Conservation (phyloP, 2,113 vertebrate genomes). For the Tragulus kanchil region DNA sequence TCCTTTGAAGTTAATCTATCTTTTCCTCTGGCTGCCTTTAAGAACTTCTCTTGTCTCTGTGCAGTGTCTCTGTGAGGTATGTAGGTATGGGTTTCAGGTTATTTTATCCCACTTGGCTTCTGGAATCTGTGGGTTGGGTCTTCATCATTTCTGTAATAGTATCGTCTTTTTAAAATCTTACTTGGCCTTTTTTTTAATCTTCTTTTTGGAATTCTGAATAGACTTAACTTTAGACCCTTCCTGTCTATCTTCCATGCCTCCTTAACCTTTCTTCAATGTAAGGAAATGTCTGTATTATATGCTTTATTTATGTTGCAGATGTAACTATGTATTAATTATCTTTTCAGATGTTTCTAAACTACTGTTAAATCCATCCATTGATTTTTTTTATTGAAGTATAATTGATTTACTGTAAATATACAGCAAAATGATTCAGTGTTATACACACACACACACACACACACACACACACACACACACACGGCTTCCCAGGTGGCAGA, state of each 20-base stretch:
- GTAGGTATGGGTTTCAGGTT: not conserved
- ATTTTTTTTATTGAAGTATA: not conserved
- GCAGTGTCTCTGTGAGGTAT: not conserved
- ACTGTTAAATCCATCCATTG: not conserved
- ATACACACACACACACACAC: not conserved
- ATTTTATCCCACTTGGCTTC: not conserved
- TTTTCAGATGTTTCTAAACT: not conserved
- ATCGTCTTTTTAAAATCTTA: conserved; percentile 19
- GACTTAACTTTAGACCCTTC: not conserved
- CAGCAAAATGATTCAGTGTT: not conserved
- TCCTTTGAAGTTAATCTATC: conserved; percentile 17
- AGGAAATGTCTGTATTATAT: not conserved
- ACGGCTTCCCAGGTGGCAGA: not conserved
- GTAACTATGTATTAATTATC: not conserved
- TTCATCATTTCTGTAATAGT: conserved; percentile 15
- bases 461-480: not conserved
- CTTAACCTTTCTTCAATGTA: not conserved
- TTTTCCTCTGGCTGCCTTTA: conserved; percentile 24
- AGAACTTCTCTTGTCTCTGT: not conserved
- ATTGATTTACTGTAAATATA: not conserved
- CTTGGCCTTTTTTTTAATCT: not conserved
- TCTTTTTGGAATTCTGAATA: not conserved
- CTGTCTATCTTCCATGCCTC: not conserved
- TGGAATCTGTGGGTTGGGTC: not conserved
- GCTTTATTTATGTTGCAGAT: not conserved